Conservation (phyloP, 2,113 vertebrate genomes). For the Platysteira castanea region DNA sequence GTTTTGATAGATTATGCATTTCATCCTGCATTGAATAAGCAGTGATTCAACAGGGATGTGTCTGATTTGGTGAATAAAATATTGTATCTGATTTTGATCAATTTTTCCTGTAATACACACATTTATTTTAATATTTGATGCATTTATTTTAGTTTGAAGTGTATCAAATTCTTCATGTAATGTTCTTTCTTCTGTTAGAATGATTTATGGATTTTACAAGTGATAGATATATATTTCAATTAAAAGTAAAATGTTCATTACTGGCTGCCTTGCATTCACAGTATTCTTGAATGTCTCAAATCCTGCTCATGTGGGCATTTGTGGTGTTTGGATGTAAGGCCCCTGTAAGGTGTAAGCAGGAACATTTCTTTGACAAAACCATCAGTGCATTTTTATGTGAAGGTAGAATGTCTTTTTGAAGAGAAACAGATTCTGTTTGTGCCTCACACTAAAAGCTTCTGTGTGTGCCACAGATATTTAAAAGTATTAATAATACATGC, state of each 20-base stretch:
- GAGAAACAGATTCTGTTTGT: not conserved
- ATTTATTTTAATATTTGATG: slow-evolving; percentile 76
- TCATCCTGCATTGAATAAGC: slow-evolving; percentile 70
- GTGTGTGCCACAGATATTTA: not conserved
- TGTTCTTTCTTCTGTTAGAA: slow-evolving; percentile 43
- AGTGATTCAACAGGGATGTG: slow-evolving; percentile 70
- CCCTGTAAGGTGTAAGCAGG: not conserved
- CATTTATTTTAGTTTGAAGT: slow-evolving; percentile 70
- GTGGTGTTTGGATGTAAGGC: not conserved
- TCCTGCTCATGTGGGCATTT: not conserved
- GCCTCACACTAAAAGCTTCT: not conserved
- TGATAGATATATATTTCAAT: slow-evolving; percentile 60
- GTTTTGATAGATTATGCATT: slow-evolving; percentile 74
- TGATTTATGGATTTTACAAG: slow-evolving; percentile 69
- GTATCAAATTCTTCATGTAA: slow-evolving; percentile 59
- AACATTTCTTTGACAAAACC: not conserved
- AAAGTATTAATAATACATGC: not conserved
- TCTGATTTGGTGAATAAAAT: slow-evolving; percentile 75
- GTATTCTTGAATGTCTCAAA: not conserved
- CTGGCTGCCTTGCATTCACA: not conserved
- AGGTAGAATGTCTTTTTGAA: not conserved
- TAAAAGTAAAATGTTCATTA: slow-evolving; percentile 60
- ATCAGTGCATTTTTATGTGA: not conserved
- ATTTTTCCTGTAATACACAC: slow-evolving; percentile 67
- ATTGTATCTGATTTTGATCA: slow-evolving; percentile 74